Conservation (phyloP, 2,113 vertebrate species). For the Hydrochoerus hydrochaeris region DNA sequence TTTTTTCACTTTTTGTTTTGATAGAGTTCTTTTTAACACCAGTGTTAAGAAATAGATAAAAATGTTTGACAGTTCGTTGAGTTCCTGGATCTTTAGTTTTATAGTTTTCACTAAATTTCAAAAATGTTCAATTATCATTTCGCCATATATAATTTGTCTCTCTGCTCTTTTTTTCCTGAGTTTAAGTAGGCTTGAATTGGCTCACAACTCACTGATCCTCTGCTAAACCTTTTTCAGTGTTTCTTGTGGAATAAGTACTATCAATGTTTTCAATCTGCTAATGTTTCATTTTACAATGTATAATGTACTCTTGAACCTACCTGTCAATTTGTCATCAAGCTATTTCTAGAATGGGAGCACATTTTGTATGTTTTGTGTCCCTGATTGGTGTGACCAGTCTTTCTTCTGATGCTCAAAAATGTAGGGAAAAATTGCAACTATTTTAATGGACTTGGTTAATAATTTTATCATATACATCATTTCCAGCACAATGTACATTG, state of each 20-base stretch:
- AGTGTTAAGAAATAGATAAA: neutral
- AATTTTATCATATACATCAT: neutral
- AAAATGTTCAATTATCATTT: neutral
- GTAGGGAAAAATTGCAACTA: neutral
- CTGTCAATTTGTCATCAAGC: neutral
- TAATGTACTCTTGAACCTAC: neutral
- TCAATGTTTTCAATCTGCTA: neutral
- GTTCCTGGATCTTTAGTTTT: neutral
- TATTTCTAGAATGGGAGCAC: neutral
- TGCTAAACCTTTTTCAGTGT: neutral
- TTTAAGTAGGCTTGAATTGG: neutral
- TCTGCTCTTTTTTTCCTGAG: neutral
- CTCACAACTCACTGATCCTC: neutral
- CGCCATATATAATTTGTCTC: neutral
- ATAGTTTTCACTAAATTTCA: neutral
- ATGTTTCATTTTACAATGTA: neutral
- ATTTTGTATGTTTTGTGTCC: neutral
- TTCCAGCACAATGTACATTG: neutral
- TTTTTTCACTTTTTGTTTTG: neutral
- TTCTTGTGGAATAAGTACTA: neutral
- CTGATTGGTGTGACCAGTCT: neutral
- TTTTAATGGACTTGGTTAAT: neutral
- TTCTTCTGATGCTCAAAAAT: neutral
- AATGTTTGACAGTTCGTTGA: neutral
- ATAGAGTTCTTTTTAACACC: neutral